These are phyloP conservation scores for Scalopus aquaticus DNA, from an alignment of 2,113 vertebrate genomes.

Conservation along the genomic window DNA sequence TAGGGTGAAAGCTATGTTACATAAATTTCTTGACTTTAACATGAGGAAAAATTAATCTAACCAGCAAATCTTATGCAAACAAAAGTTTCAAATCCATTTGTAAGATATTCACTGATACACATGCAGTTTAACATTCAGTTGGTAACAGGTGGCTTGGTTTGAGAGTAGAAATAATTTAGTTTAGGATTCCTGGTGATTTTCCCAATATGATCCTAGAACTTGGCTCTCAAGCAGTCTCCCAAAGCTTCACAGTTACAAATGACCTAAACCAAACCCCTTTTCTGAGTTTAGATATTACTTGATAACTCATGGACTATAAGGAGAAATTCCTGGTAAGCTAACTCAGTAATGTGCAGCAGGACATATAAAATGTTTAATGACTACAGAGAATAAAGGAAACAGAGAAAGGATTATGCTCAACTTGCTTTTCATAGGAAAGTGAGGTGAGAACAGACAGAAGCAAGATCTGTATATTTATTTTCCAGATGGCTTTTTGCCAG, in stretches of 20 bases:
- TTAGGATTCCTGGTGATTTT: constrained; percentile 5
- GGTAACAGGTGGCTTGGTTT: background rate
- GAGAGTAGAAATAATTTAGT: constrained; percentile 4
- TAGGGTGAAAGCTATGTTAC: background rate
- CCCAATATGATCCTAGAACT: background rate
- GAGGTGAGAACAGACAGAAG: background rate
- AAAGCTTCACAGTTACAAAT: background rate
- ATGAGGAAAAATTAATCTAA: background rate
- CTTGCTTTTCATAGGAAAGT: background rate
- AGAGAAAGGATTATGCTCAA: background rate
- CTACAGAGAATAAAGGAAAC: constrained; percentile 8
- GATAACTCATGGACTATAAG: background rate
- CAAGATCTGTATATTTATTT: background rate
- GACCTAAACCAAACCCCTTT: background rate
- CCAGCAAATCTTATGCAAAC: background rate
- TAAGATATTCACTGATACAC: background rate
- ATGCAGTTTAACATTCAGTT: background rate
- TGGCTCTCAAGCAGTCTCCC: background rate
- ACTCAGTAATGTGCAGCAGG: background rate
- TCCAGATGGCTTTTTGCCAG: background rate
- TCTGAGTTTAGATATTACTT: constrained; percentile 33
- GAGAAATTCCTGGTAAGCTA: background rate
- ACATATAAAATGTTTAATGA: background rate
- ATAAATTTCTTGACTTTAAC: background rate
- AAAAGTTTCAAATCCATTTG: background rate